Evolutionary conservation across 2,113 vertebrate genomes (phyloP).

Genomic region (Hyla sarda): DNA sequence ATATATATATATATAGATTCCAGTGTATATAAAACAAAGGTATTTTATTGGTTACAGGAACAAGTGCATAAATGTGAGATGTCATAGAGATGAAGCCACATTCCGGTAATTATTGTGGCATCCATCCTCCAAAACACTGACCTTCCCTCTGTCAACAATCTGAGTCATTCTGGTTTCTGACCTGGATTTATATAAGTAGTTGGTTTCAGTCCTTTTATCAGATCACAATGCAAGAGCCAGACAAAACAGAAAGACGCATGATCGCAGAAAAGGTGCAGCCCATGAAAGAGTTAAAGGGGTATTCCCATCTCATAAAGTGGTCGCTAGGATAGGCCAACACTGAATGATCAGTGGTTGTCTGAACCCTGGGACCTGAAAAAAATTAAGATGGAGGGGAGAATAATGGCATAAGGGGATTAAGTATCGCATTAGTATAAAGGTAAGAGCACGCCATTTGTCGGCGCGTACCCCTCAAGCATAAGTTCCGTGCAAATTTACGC

Average conservation of each 20-base stretch:
- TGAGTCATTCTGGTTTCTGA: constrained; percentile 54
- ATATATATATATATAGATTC: no score
- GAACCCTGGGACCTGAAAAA: no score
- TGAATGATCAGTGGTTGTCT: no score
- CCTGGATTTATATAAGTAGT: constrained; percentile 32
- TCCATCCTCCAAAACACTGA: constrained; percentile 35
- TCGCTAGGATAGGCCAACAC: no score
- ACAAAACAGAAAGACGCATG: background rate
- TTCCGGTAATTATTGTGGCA: constrained; percentile 28
- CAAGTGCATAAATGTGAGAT: constrained; percentile 1
- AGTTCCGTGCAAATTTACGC: no score
- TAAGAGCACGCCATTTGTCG: no score
- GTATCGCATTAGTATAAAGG: no score
- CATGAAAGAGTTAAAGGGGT: background rate
- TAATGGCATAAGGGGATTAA: no score
- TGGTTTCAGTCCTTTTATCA: constrained; percentile 50
- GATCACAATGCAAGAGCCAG: constrained; percentile 20
- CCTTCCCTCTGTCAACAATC: constrained; percentile 46
- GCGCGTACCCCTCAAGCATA: no score
- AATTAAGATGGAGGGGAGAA: no score
- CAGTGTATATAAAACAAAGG: background rate
- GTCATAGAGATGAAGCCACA: constrained; percentile 39
- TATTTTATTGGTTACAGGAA: background rate
- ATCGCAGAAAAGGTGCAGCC: background rate
- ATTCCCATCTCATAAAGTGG: no score